A percentile compares a stretch with the other conserved stretches of the same genome.
phyloP scores from a whole-genome alignment of 1,140 invertebrate species.

The Tetramorium alpestre region DNA sequence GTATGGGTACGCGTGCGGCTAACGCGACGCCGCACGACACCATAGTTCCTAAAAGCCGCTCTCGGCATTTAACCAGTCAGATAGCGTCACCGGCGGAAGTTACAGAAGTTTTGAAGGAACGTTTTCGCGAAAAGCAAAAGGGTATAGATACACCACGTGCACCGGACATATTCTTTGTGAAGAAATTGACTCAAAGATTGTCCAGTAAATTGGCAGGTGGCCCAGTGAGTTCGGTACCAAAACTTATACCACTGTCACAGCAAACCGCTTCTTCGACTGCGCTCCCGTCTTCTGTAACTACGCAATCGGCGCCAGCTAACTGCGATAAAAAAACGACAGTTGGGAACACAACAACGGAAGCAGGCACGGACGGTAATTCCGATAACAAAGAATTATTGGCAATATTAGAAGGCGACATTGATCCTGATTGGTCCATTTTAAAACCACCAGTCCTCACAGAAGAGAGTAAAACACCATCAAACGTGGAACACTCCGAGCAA shows the following conservation, averaged over 20 bases:
- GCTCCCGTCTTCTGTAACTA: background rate
- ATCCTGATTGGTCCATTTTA: conserved; percentile 84
- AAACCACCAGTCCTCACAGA: conserved; percentile 78
- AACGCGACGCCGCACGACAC: conserved; percentile 34
- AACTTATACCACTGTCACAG: conserved; percentile 71
- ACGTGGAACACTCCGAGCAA: conserved; percentile 42
- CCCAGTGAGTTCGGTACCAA: conserved; percentile 66
- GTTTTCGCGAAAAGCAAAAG: conserved; percentile 82
- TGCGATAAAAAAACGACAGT: conserved; percentile 35
- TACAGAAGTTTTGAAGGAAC: conserved; percentile 82
- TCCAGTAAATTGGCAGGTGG: conserved; percentile 81
- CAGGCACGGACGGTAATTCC: conserved; percentile 59
- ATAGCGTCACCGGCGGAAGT: conserved; percentile 82
- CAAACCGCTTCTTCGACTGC: conserved; percentile 9
- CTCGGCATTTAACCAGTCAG: conserved; percentile 81
- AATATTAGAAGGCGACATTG: conserved; percentile 85
- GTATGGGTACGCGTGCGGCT: background rate
- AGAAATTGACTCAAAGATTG: conserved; percentile 84
- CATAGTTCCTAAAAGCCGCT: conserved; percentile 40
- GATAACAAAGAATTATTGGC: conserved; percentile 84
- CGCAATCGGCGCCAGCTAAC: background rate
- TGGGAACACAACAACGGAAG: conserved; percentile 24
- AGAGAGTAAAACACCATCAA: conserved; percentile 54
- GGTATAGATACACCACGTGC: conserved; percentile 77
- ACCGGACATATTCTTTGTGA: conserved; percentile 85